Base-by-base conservation (phyloP, 2,113 vertebrate species). In the Amphiprion percula region DNA sequence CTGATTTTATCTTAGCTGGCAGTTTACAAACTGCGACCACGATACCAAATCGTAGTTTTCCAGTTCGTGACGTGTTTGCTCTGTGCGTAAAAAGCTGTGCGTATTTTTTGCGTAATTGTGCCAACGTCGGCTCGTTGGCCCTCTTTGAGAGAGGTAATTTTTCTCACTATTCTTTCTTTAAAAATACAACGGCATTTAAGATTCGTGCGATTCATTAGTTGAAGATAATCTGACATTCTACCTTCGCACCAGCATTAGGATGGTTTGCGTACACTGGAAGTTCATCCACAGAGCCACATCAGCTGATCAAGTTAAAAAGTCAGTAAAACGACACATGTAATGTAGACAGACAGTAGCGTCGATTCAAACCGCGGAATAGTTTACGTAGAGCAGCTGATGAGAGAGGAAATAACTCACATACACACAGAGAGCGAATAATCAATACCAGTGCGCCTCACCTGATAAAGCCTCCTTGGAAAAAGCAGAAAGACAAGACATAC, bases 401-500 rank as follows among this genome's bases (percentile, higher is more conserved):
- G 15, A 53, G 6, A 41, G 50, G 24, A 60, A 55, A 74, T 2
- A 61, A 83, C 9, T 83, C 17, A 41, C 53, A 46, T 33, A 55
- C 44, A 70, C 65, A 44, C 26, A 47, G 1, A 39, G 46, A 75
- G 4, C 19, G 12, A 44, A 17, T 17, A 15, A 66, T 5, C 39
- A 33, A 64, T 23, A n/a, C 23, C 0, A n/a, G 28, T 21, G 56
- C 68, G 49, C 71, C 94, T 94, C 85, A 95, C 94, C 94, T 95
- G 93, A 95, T 92, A 79, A 95, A 94, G 88, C 92, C 92, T 86
- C 92, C 92, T 82, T 94, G 94, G 89, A 95, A 94, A 88, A 94
- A 91, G 91, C 92, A 94, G 80, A 93, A 94, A 90, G 88, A 92
- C 89, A 93, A 92, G 85, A 93, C 88, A 86, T 93, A 93, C 49